phyloP scores from a whole-genome alignment of 2,113 vertebrate species.

The Notothenia rossii region DNA sequence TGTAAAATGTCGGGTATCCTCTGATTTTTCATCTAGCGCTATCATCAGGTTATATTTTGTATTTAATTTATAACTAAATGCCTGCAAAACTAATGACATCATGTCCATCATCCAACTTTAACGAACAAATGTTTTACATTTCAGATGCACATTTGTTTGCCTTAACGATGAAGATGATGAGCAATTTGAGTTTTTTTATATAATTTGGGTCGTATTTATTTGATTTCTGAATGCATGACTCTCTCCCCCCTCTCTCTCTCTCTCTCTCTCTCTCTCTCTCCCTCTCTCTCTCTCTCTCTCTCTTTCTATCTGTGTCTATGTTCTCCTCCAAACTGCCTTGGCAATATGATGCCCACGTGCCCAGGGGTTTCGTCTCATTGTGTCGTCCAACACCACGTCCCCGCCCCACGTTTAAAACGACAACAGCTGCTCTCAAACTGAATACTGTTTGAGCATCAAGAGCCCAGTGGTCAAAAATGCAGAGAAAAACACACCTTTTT shows the following conservation, averaged over 20 bases:
- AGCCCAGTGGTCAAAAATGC: conserved; percentile 88
- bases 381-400: conserved; percentile 48
- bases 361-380: conserved; percentile 51
- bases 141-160: not conserved
- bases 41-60: too few relatives aligned
- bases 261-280: too few relatives aligned
- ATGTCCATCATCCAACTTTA: not conserved
- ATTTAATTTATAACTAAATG: too few relatives aligned
- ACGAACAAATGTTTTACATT: not conserved
- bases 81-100: too few relatives aligned
- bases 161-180: not conserved
- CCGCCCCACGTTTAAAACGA: conserved; percentile 60
- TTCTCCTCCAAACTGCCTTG: conserved; percentile 66
- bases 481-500: conserved; percentile 68
- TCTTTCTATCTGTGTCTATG: conserved; percentile 4
- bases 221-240: conserved; percentile 50
- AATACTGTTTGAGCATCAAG: conserved; percentile 77
- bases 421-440: conserved; percentile 82
- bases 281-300: not conserved
- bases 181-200: not conserved
- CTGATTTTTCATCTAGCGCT: too few relatives aligned
- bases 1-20: too few relatives aligned
- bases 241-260: not conserved
- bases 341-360: conserved; percentile 52
- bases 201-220: not conserved